Percentiles rank a stretch among this genome's conserved stretches.
phyloP scores from a whole-genome alignment of 2,113 vertebrate genomes.

The Carlito syrichta region DNA sequence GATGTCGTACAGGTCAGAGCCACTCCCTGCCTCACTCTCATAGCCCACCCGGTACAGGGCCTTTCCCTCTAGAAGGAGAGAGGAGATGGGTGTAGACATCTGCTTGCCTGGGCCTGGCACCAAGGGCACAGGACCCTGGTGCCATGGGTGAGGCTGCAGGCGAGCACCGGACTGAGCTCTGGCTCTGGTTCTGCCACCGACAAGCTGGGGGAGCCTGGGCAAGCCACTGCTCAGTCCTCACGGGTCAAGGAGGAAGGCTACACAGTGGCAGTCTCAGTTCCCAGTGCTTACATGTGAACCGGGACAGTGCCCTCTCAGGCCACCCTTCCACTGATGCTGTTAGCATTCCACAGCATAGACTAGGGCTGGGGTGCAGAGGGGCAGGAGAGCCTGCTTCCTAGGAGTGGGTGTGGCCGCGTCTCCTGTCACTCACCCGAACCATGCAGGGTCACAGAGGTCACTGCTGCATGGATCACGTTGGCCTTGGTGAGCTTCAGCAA shows the following conservation, averaged over 20 bases:
- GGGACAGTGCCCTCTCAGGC: conserved; percentile 67
- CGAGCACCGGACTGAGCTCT: background rate
- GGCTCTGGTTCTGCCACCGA: background rate
- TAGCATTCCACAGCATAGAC: background rate
- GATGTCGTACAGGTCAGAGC: conserved; percentile 90
- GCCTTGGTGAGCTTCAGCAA: conserved; percentile 94
- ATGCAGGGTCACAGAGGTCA: conserved; percentile 87
- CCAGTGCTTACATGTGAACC: background rate
- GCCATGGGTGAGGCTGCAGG: background rate
- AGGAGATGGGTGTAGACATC: too few relatives aligned
- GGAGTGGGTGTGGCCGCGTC: background rate
- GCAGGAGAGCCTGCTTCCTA: background rate
- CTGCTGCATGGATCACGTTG: conserved; percentile 88
- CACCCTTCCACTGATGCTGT: too few relatives aligned
- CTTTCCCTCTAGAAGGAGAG: conserved; percentile 84
- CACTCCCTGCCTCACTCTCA: conserved; percentile 77
- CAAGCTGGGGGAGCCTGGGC: background rate
- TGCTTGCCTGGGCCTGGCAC: background rate
- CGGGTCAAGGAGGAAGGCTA: background rate
- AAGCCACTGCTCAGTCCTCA: background rate
- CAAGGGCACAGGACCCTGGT: background rate
- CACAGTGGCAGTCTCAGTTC: background rate
- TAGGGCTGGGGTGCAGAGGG: background rate
- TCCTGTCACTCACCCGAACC: conserved; percentile 79
- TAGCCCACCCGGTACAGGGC: conserved; percentile 90